A percentile compares a stretch with the other conserved stretches of the same genome.
These are phyloP conservation scores for Cladorhizidae sp. DNA, from an alignment of 37 sponge, comb jelly and placozoan genomes.

Conservation along the genomic window DNA sequence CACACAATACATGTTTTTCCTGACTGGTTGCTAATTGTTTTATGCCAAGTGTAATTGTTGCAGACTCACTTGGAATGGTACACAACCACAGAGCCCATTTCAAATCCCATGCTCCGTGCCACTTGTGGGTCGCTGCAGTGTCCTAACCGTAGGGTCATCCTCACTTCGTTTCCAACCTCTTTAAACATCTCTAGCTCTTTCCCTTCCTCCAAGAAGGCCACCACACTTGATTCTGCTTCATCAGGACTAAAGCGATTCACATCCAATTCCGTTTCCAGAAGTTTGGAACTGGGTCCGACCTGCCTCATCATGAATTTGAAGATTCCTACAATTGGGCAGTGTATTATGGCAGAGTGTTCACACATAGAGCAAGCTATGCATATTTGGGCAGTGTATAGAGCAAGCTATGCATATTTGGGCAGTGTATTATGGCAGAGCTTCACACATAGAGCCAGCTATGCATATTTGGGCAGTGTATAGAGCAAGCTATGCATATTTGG, in stretches of 20 bases:
- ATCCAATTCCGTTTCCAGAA: conserved; percentile 23
- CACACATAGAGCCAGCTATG: too few relatives aligned
- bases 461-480: too few relatives aligned
- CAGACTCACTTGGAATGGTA: conserved; percentile 31
- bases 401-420: too few relatives aligned
- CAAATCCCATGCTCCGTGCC: conserved; percentile 23
- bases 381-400: too few relatives aligned
- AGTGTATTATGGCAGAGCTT: too few relatives aligned
- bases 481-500: too few relatives aligned
- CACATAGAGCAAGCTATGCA: too few relatives aligned
- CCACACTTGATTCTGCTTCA: conserved; percentile 24
- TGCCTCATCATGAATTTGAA: conserved; percentile 73
- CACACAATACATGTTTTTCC: too few relatives aligned
- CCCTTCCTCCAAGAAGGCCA: conserved; percentile 32
- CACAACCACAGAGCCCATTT: conserved; percentile 30
- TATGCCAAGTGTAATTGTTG: background rate
- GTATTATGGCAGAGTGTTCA: too few relatives aligned
- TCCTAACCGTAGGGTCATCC: conserved; percentile 42
- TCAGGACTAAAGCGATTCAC: conserved; percentile 39
- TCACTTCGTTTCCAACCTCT: conserved; percentile 50
- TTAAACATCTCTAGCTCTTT: conserved; percentile 24
- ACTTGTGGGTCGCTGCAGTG: conserved; percentile 34
- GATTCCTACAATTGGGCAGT: conserved; percentile 47
- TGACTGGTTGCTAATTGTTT: background rate
- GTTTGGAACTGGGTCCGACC: conserved; percentile 70